Evolutionary conservation across 2,113 vertebrate species (phyloP), one percentile per base, ranked within the genome.

Genomic region (Trachemys scripta): DNA sequence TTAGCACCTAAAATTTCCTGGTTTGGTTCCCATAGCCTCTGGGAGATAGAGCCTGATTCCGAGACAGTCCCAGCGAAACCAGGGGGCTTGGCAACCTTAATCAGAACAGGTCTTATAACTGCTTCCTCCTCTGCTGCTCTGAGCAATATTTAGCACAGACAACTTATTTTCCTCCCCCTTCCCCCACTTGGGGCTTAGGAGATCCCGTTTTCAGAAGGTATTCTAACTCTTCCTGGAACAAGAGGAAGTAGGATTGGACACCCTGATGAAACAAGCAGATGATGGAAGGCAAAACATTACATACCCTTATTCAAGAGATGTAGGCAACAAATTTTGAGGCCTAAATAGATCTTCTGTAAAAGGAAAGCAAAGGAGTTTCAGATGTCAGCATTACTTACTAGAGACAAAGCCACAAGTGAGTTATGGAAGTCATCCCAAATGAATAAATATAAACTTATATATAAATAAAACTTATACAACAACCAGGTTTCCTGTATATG

Each of bases 171-270:
- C 4, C 69, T 20, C n/a, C 69, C 27, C 59, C 31, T 8, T 6
- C 5, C 6, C 45, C 53, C 31, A 45, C 31, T 22, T 13, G 10
- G 59, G 12, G 2, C 0, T 3, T 5, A 72, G 49, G n/a, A 17
- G 5, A 38, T 62, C 79, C n/a, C n/a, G n/a, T n/a, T n/a, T n/a
- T n/a, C n/a, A n/a, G n/a, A n/a, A n/a, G n/a, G n/a, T n/a, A n/a
- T n/a, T n/a, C n/a, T n/a, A n/a, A n/a, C n/a, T n/a, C n/a, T n/a
- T n/a, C n/a, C n/a, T n/a, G n/a, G n/a, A n/a, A n/a, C n/a, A n/a
- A n/a, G n/a, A n/a, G n/a, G 57, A 54, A 35, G 8, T 2, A 1
- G 3, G 45, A 22, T 7, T 3, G 35, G 16, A 83, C 3, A 4
- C n/a, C n/a, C n/a, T 20, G 69, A 4, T 65, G 62, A 90, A 62